phyloP scores from a whole-genome alignment of 1,140 invertebrate species.

The Oedothorax gibbosus region DNA sequence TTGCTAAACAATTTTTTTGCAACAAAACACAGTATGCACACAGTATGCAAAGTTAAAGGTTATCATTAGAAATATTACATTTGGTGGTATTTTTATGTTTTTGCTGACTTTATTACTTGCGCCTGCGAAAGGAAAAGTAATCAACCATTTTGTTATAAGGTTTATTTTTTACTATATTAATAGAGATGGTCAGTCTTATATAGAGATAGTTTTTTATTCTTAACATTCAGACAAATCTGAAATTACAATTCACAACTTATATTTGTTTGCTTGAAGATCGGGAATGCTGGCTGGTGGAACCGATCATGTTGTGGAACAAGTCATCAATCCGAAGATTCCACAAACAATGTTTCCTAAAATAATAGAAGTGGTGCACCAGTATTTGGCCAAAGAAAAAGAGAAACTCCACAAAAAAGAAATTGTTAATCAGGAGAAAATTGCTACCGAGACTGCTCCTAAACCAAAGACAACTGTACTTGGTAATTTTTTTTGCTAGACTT shows the following conservation, averaged over 20 bases:
- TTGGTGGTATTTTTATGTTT: too few relatives aligned
- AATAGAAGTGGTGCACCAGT: conserved; percentile 89
- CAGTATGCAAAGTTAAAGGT: too few relatives aligned
- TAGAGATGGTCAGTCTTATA: too few relatives aligned
- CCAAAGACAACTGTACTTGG: not conserved
- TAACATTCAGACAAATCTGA: not conserved
- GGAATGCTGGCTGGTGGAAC: conserved; percentile 86
- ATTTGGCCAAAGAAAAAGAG: conserved; percentile 70
- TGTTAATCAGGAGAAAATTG: conserved; percentile 8
- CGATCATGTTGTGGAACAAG: conserved; percentile 93
- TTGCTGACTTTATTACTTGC: too few relatives aligned
- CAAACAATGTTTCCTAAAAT: conserved; percentile 87
- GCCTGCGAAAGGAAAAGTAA: too few relatives aligned
- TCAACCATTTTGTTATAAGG: too few relatives aligned
- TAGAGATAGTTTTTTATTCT: too few relatives aligned
- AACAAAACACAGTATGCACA: too few relatives aligned
- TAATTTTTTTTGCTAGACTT: not conserved
- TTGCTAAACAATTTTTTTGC: too few relatives aligned
- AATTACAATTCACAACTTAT: not conserved
- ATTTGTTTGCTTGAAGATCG: conserved; percentile 72
- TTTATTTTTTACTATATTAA: too few relatives aligned
- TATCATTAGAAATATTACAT: too few relatives aligned
- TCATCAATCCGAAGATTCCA: conserved; percentile 92
- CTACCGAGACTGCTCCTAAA: not conserved
- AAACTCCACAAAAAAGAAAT: conserved; percentile 34